phyloP scores from a whole-genome alignment of 2,113 vertebrate genomes.

The Eulemur macaco region DNA sequence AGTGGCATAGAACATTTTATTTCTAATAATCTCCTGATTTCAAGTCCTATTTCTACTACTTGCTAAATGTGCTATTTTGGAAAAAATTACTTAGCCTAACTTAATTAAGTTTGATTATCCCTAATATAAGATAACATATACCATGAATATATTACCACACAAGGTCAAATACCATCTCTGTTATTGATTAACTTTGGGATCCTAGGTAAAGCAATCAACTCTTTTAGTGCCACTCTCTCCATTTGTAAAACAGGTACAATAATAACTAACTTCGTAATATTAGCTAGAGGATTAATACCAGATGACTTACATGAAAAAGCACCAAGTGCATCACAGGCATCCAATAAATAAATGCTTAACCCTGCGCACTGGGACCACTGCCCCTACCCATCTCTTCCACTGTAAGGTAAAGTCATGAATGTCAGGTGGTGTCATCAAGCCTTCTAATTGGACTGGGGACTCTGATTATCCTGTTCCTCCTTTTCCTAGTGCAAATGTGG shows the following conservation, averaged over 20 bases:
- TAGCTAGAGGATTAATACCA: not conserved
- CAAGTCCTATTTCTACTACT: not conserved
- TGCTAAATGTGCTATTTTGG: not conserved
- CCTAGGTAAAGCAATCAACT: not conserved
- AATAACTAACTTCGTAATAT: not conserved
- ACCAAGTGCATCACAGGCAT: accelerated
- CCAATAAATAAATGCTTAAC: not conserved
- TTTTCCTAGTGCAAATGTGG: not conserved
- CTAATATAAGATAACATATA: not conserved
- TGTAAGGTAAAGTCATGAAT: accelerated
- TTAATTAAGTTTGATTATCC: not conserved
- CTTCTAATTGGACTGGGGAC: not conserved
- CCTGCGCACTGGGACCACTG: not conserved
- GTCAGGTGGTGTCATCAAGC: not conserved
- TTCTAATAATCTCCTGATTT: not conserved
- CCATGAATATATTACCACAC: not conserved
- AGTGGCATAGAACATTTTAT: not conserved
- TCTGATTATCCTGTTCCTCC: not conserved
- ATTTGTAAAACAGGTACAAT: not conserved
- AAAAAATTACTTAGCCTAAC: not conserved
- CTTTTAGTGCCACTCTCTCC: not conserved
- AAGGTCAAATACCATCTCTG: not conserved
- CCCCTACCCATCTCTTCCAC: not conserved
- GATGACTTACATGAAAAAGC: not conserved
- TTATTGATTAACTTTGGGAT: not conserved